Evolutionary conservation across 2,888 invertebrate species (phyloP).

Genomic region (Antheraea yamamai): DNA sequence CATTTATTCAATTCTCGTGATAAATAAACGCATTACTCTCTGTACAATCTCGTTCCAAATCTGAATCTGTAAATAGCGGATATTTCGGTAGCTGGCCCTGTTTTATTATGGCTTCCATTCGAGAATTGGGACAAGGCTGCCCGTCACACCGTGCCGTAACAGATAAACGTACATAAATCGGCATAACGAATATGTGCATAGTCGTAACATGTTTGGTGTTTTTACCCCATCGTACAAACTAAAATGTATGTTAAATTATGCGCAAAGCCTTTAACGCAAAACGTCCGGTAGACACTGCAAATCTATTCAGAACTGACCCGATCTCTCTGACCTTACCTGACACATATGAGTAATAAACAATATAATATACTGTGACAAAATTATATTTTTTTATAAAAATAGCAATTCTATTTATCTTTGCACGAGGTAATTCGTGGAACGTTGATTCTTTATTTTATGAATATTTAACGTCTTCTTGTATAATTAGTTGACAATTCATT

Average conservation of each 20-base stretch:
- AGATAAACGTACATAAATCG: conserved; percentile 11
- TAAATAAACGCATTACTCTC: conserved; percentile 34
- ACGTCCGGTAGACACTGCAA: not conserved
- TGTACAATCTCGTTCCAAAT: conserved; percentile 36
- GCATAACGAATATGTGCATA: not conserved
- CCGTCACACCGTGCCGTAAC: conserved; percentile 28
- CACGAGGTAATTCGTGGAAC: not conserved
- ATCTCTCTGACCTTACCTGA: not conserved
- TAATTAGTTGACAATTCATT: not conserved
- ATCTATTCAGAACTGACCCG: not conserved
- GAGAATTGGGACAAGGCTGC: conserved; percentile 41
- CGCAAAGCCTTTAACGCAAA: not conserved
- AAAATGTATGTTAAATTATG: not conserved
- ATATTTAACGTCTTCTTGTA: not conserved
- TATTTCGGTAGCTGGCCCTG: conserved; percentile 38
- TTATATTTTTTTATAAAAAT: not conserved
- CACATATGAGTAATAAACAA: not conserved
- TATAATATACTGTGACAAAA: not conserved
- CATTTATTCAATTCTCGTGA: conserved; percentile 27
- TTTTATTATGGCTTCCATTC: conserved; percentile 47
- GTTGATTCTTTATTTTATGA: not conserved
- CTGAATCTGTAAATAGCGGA: conserved; percentile 45
- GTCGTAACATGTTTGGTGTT: not conserved
- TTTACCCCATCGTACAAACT: not conserved
- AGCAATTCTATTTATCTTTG: not conserved